Conservation (phyloP, 2,888 invertebrate species). For the Oligia strigilis region DNA sequence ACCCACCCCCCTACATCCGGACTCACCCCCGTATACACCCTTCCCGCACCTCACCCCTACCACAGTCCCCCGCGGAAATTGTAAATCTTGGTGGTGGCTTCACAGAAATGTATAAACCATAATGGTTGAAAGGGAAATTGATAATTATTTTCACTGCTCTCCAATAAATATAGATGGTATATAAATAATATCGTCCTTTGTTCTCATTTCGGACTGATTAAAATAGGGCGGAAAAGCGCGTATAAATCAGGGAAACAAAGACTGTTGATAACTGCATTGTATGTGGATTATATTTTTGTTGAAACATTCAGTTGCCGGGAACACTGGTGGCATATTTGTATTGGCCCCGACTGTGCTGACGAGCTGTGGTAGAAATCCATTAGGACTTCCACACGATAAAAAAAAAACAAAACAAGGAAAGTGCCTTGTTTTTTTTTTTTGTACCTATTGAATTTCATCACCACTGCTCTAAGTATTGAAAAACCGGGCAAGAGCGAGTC, state of each 20-base stretch:
- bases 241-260: constrained; percentile 47
- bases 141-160: constrained; percentile 68
- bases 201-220: constrained; percentile 30
- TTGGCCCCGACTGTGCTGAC: no score
- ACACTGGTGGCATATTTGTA: no score
- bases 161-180: constrained; percentile 52
- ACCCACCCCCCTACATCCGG: constrained; percentile 48
- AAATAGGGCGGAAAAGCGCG: constrained; percentile 14
- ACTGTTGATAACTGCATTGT: constrained; percentile 9
- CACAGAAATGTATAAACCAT: constrained; percentile 76
- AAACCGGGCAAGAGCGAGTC: no score
- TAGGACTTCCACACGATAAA: no score
- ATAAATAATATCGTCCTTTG: constrained; percentile 54
- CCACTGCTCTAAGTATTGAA: no score
- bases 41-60: constrained; percentile 20
- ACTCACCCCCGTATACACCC: constrained; percentile 28
- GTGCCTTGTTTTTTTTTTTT: no score
- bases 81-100: constrained; percentile 75
- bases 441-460: no score
- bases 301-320: no score
- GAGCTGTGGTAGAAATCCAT: no score
- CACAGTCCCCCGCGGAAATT: constrained; percentile 73
- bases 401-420: no score
- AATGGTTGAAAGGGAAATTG: constrained; percentile 75
- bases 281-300: no score